Evolutionary conservation across 2,888 invertebrate genomes (phyloP).

Genomic region (Watsonalla cultraria): DNA sequence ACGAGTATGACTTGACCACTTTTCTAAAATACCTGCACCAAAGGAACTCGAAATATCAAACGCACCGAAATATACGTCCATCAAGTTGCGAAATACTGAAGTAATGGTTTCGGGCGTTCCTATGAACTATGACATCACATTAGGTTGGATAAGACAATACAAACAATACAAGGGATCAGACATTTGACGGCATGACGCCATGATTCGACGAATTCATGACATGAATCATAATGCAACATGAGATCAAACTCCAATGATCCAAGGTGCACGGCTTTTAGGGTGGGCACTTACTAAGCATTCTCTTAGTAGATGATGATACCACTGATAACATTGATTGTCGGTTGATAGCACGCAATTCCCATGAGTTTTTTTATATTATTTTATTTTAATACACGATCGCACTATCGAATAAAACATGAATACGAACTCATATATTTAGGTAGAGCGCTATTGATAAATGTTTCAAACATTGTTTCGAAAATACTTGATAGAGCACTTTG

Average conservation of each 20-base stretch:
- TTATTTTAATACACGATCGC: too few species aligned
- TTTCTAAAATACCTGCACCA: constrained; percentile 37
- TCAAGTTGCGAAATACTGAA: constrained; percentile 53
- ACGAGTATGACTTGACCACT: constrained; percentile 46
- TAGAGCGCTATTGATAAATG: too few species aligned
- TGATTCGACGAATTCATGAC: constrained; percentile 59
- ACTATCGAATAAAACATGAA: too few species aligned
- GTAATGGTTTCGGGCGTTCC: constrained; percentile 48
- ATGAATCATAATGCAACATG: constrained; percentile 56
- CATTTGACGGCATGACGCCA: constrained; percentile 47
- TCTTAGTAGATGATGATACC: constrained; percentile 8
- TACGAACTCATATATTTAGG: too few species aligned
- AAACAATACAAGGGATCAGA: constrained; percentile 65
- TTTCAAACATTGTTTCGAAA: too few species aligned
- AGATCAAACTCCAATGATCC: constrained; percentile 20
- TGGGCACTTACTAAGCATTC: constrained; percentile 19
- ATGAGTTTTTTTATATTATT: too few species aligned
- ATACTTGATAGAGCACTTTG: too few species aligned
- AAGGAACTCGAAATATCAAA: constrained; percentile 11
- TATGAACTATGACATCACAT: constrained; percentile 67
- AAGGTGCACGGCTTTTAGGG: constrained; percentile 45
- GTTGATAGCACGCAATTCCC: too few species aligned
- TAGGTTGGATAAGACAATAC: constrained; percentile 55
- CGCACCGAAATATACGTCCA: constrained; percentile 33
- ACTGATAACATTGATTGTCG: not conserved